phyloP scores from a whole-genome alignment of 2,888 invertebrate genomes.

The Mythimna lalbum region DNA sequence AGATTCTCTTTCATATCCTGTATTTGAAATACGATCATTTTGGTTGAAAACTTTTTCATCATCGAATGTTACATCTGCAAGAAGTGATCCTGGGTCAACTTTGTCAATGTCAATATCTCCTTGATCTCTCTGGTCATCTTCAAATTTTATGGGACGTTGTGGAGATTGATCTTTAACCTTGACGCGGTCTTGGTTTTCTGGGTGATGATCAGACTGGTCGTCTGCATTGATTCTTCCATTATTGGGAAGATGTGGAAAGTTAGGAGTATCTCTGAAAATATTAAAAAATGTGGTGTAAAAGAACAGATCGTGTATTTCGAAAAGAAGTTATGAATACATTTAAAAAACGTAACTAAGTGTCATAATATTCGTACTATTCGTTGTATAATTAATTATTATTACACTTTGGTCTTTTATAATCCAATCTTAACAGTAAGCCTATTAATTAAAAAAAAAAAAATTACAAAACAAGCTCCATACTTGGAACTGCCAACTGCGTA shows the following conservation, averaged over 20 bases:
- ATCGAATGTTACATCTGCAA: conserved; percentile 15
- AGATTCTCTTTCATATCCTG: background rate
- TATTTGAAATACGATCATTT: conserved; percentile 24
- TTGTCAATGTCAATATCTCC: background rate
- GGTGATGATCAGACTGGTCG: conserved; percentile 37
- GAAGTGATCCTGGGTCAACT: background rate
- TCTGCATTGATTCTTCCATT: conserved; percentile 62
- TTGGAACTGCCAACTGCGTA: background rate
- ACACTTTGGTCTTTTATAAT: background rate
- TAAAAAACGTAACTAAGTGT: background rate
- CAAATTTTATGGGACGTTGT: conserved; percentile 30
- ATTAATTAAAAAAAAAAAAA: background rate
- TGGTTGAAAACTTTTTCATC: conserved; percentile 24
- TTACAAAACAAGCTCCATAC: background rate
- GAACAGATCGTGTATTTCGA: background rate
- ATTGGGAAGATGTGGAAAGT: conserved; percentile 46
- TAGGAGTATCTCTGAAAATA: conserved; percentile 21
- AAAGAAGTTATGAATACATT: background rate
- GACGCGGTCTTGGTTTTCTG: conserved; percentile 34
- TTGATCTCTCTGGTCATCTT: conserved; percentile 26
- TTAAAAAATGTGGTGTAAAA: background rate
- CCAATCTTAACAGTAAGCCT: background rate
- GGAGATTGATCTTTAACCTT: conserved; percentile 45
- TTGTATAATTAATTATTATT: background rate
- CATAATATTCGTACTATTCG: background rate